Evolutionary conservation across 1,140 invertebrate species (phyloP), one percentile per base, ranked within the genome.

Genomic region (Orussus abietinus): DNA sequence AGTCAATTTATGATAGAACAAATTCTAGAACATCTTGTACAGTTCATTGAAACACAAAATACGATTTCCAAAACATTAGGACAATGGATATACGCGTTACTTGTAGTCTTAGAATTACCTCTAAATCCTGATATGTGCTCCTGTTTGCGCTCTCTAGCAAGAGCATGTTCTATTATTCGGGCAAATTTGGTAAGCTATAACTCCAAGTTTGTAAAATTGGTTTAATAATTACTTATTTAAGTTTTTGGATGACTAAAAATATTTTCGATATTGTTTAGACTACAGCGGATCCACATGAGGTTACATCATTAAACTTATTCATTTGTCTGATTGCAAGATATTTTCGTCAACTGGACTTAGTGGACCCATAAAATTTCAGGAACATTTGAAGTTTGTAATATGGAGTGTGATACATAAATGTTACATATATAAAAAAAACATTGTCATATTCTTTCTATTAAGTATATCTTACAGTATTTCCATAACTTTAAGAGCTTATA

Each of bases 261-360:
- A 20, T 35, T 33, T 30, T 29, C 33, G 36, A 20, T 49, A 49
- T 51, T 31, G 64, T 70, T 30, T 62, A 80, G 78, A 65, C 66
- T 44, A 62, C 57, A 9, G 26, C 55, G 10, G 60, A 75, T 21
- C 59, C 72, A 42, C 57, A 68, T 2, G 51, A 64, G 40, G 58
- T 80, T 3, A 53, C 63, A 12, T 69, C 77, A 10, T 49, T 80
- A 7, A 82, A 81, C 60, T 64, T 82, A 21, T 71, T 83, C 30
- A 81, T 83, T 39, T 79, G 77, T 48, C 51, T 83, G 25, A 77
- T 83, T 12, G 72, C 77, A 25, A 69, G 74, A 45, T 82, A 81
- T 55, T 83, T 82, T 59, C 73, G 76, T 42, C 80, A 83, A 57
- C 63, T 72, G 19, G 81, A 83, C 59, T 59, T 83, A 42, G 78